A percentile compares a stretch with the other conserved stretches of the same genome.
These are phyloP conservation scores for Athene cunicularia DNA, from an alignment of 2,113 vertebrate species.

Conservation along the genomic window DNA sequence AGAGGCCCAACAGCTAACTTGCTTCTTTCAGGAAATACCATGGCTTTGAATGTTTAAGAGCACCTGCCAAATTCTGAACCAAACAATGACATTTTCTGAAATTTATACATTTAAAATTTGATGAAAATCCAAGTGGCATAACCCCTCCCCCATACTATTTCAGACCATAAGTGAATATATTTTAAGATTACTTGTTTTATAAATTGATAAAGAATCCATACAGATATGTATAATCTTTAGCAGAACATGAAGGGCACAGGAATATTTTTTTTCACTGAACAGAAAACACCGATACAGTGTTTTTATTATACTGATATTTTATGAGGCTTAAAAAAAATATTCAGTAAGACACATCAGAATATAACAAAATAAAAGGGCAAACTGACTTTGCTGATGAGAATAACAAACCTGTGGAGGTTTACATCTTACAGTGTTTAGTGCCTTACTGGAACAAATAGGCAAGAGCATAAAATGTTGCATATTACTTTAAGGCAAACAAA, in stretches of 20 bases:
- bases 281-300: neutral
- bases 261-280: neutral
- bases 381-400: neutral
- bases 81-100: neutral
- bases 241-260: neutral
- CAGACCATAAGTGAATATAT: neutral
- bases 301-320: neutral
- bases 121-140: neutral
- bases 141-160: fast-evolving
- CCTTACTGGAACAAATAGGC: neutral
- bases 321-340: neutral
- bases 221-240: neutral
- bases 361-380: neutral
- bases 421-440: neutral
- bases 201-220: neutral
- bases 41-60: neutral
- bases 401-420: neutral
- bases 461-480: neutral
- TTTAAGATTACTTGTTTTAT: neutral
- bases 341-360: neutral
- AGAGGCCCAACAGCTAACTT: neutral
- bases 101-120: neutral
- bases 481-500: neutral
- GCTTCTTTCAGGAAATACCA: neutral
- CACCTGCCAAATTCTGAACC: neutral